These are phyloP conservation scores for Prenolepis imparis DNA, from an alignment of 2,888 invertebrate species.

Conservation along the genomic window DNA sequence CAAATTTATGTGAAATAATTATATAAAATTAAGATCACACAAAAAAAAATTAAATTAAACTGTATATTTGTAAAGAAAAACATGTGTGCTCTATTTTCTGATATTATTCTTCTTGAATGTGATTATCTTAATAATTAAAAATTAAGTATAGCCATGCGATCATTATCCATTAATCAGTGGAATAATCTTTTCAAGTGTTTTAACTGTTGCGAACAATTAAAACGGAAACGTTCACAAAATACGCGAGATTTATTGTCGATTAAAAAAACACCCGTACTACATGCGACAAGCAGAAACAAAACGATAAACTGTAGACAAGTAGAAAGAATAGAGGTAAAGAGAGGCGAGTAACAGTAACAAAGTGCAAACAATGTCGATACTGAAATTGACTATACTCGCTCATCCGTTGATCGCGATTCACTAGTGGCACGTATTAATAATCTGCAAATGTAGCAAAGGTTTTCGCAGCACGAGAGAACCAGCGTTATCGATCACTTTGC, in stretches of 20 bases:
- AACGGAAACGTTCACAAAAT: neutral
- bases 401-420: conserved; percentile 72
- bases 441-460: conserved; percentile 65
- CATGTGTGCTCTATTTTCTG: neutral
- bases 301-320: conserved; percentile 14
- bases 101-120: neutral
- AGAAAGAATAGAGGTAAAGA: conserved; percentile 20
- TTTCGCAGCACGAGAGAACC: conserved; percentile 55
- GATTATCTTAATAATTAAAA: neutral
- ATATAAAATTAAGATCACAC: neutral
- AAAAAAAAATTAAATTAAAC: neutral
- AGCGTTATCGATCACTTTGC: conserved; percentile 67
- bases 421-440: conserved; percentile 61
- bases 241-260: neutral
- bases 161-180: neutral
- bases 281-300: conserved; percentile 21
- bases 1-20: neutral
- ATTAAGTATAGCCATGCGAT: neutral
- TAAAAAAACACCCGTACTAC: neutral
- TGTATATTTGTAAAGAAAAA: neutral
- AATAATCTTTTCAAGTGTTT: neutral
- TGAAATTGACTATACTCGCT: conserved; percentile 72
- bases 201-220: neutral
- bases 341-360: conserved; percentile 61
- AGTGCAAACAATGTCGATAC: conserved; percentile 67